Percentiles rank a stretch among this genome's conserved stretches.
Evolutionary conservation across 2,888 invertebrate genomes (phyloP).

Genomic region (Halictus ligatus): DNA sequence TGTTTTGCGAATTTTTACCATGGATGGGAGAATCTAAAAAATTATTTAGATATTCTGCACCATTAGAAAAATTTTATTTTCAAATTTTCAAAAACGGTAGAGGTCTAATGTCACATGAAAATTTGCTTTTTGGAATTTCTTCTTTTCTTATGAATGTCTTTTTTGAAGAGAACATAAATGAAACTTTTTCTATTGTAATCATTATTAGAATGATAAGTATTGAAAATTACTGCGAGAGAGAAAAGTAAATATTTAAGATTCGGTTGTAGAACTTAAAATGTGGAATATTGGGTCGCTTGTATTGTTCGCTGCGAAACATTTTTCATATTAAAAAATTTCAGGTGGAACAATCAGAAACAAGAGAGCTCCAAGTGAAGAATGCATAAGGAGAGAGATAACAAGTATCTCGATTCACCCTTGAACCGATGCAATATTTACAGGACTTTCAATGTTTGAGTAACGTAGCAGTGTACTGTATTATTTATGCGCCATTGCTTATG

Average conservation of each 20-base stretch:
- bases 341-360: not conserved
- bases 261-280: not conserved
- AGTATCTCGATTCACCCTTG: conserved; percentile 56
- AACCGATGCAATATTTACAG: conserved; percentile 73
- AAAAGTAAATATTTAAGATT: not conserved
- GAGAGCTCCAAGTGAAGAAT: not conserved
- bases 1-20: too few species aligned
- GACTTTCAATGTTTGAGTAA: conserved; percentile 81
- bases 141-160: too few species aligned
- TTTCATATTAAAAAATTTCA: not conserved
- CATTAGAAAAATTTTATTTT: too few species aligned
- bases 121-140: too few species aligned
- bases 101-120: too few species aligned
- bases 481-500: conserved; percentile 83
- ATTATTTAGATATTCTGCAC: too few species aligned
- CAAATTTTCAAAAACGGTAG: too few species aligned
- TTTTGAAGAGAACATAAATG: too few species aligned
- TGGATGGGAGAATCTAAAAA: too few species aligned
- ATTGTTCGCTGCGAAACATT: not conserved
- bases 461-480: conserved; percentile 77
- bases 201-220: too few species aligned
- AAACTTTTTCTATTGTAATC: not conserved
- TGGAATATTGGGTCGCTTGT: not conserved
- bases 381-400: conserved; percentile 39
- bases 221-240: not conserved